Base-by-base conservation (phyloP, 2,797 vertebrate species). In the Alca torda region DNA sequence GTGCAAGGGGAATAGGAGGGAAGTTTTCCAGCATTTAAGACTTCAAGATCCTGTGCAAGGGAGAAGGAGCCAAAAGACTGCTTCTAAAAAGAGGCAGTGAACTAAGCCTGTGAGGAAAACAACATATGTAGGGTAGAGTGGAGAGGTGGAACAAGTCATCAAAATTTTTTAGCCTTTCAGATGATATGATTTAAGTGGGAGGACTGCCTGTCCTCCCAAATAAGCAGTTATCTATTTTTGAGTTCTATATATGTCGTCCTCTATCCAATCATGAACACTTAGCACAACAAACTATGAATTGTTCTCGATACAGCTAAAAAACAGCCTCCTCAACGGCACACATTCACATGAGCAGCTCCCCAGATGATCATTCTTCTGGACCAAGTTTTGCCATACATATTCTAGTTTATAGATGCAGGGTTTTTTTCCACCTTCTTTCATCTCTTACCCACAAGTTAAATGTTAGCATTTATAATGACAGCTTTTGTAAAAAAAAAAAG, bases 111-210 rank as follows among this genome's bases (percentile, higher is more conserved):
- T 85, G 84, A 95, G 53, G 87, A 95, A 96, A 96, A 96, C 84
- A 93, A 95, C 94, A 97, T 89, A 93, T 95, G 94, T 84, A 93
- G 92, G n/a, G 54, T 75, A 95, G 73, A 95, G 69, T 16, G 41
- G 84, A 96, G 96, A 95, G 92, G 90, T 96, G 92, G 91, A 94
- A 96, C 81, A 96, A 95, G 95, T 92, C 93, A 97, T 93, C 84
- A 95, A 89, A 77, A 86, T 85, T 89, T 93, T 95, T 95, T 92
- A 96, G 86, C 92, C 94, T 92, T 90, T 84, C 84, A 89, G 93
- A 95, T 94, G 72, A 92, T 95, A 80, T 84, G 90, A 95, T 94
- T 96, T 92, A 80, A 94, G 95, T 93, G 85, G 96, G 94, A 96
- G 92, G 92, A 96, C 92, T 96, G 96, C 90, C 84, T 96, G 93